Percentiles rank a stretch among this genome's conserved stretches.
Evolutionary conservation across 2,797 vertebrate genomes (phyloP).

Genomic region (Taeniopygia guttata): DNA sequence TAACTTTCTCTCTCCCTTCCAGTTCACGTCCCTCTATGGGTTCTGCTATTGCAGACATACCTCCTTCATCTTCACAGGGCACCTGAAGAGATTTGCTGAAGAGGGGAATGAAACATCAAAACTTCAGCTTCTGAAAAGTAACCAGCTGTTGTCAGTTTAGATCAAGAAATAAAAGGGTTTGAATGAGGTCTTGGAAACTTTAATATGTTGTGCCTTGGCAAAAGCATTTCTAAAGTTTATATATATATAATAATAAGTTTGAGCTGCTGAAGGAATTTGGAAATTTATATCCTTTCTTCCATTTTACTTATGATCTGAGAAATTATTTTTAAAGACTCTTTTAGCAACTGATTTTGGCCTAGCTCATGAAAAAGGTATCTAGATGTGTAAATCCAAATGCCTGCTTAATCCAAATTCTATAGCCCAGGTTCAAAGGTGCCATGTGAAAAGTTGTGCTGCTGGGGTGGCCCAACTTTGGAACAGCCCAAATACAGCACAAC

Average conservation of each 20-base stretch:
- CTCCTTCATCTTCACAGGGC: background rate
- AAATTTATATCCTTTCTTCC: background rate
- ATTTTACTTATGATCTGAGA: background rate
- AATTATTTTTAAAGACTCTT: background rate
- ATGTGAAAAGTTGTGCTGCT: background rate
- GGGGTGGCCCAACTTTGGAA: background rate
- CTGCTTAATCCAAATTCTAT: background rate
- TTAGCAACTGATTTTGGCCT: background rate
- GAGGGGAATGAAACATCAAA: background rate
- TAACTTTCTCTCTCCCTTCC: background rate
- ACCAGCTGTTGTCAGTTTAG: background rate
- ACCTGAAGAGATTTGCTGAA: background rate
- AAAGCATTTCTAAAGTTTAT: background rate
- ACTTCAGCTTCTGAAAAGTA: background rate
- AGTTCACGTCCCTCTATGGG: background rate
- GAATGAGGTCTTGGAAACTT: background rate
- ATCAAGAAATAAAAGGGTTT: background rate
- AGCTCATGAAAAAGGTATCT: background rate
- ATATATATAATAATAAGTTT: background rate
- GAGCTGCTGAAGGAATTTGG: background rate
- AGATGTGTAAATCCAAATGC: background rate
- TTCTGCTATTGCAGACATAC: background rate
- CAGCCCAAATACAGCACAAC: background rate
- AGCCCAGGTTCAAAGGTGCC: background rate
- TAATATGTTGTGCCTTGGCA: background rate